Evolutionary conservation across 2,113 vertebrate genomes (phyloP), one percentile per base, ranked within the genome.

Genomic region (Nansenia antarctica): DNA sequence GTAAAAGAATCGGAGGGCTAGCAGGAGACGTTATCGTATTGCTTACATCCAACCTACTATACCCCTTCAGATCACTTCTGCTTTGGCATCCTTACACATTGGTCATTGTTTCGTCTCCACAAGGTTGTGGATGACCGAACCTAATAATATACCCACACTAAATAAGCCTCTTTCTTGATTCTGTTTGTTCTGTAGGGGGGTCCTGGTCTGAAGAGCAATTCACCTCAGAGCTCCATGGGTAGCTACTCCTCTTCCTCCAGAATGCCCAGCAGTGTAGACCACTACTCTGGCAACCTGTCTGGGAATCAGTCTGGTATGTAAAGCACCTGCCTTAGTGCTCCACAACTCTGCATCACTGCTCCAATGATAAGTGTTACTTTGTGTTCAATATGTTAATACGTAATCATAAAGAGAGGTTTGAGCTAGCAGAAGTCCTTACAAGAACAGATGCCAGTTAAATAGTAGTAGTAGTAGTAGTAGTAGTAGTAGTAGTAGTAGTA

Each of bases 271-370:
- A 67, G 37, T 22, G 81, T 14, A n/a, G 82, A 88, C 55, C 60
- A 81, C 74, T 91, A 65, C 63, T 77, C 85, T 14, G 69, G 70
- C 26, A 73, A 26, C 53, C 88, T 65, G 60, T 78, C 85, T n/a
- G 70, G 73, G 30, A 74, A 20, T 53, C 63, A 78, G 55, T 53
- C 76, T 71, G 85, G 85, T 84, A 74, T 14, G 39, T 35, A 37
- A 30, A 53, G 45, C 53, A n/a, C 15, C 12, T n/a, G 3, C 3
- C 5, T 9, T 32, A n/a, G n/a, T 14, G 9, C 9, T 22, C 31
- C 1, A 14, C 7, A n/a, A n/a, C n/a, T n/a, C n/a, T n/a, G n/a
- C n/a, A n/a, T n/a, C n/a, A n/a, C n/a, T n/a, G n/a, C n/a, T n/a
- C n/a, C n/a, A n/a, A n/a, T n/a, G n/a, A n/a, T n/a, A n/a, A n/a